phyloP scores from a whole-genome alignment of 2,113 vertebrate genomes.

The Oncorhynchus mykiss region DNA sequence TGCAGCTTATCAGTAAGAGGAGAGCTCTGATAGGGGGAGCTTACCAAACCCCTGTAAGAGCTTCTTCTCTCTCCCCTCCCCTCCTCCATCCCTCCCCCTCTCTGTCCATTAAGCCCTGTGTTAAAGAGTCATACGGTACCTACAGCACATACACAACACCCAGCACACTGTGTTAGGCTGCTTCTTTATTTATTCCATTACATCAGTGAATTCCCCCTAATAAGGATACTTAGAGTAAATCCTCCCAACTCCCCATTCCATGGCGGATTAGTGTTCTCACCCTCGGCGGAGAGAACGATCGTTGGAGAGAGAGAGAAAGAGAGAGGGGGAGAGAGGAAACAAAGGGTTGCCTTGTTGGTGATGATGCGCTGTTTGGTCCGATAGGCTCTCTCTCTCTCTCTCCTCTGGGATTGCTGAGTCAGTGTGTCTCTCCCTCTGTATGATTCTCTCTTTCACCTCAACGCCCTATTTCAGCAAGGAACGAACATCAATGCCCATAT shows the following conservation, averaged over 20 bases:
- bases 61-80: constrained; percentile 10
- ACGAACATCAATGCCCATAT: no score
- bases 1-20: constrained; percentile 50
- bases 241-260: constrained; percentile 65
- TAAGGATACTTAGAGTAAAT: constrained; percentile 74
- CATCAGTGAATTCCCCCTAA: constrained; percentile 67
- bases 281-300: constrained; percentile 65
- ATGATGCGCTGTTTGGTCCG: constrained; percentile 48
- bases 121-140: constrained; percentile 64
- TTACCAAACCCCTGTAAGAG: constrained; percentile 54
- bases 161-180: not conserved
- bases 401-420: not conserved
- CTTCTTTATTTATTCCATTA: constrained; percentile 13
- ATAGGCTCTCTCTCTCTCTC: constrained; percentile 44
- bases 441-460: constrained; percentile 15
- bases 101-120: constrained; percentile 55
- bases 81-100: constrained; percentile 32
- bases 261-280: constrained; percentile 67
- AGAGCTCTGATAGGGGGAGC: constrained; percentile 53
- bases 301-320: constrained; percentile 27
- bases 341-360: constrained; percentile 60
- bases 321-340: constrained; percentile 24
- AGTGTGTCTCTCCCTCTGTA: not conserved
- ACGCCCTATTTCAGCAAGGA: not conserved
- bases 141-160: constrained; percentile 39